These are phyloP conservation scores for Acipenser transmontanus DNA, from an alignment of 2,797 vertebrate species.

Conservation along the genomic window DNA sequence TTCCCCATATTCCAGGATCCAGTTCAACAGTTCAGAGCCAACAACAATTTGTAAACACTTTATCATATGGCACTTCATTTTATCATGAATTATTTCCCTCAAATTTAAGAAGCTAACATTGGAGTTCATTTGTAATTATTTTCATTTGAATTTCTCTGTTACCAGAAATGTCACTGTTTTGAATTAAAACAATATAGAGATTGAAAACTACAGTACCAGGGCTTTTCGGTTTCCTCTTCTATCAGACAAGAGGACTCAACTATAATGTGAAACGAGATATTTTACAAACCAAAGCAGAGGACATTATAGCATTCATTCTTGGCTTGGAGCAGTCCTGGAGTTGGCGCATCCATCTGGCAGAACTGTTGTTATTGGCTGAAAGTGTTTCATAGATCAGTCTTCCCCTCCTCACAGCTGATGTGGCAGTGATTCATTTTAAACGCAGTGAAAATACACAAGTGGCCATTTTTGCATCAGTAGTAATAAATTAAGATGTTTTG, in stretches of 20 bases:
- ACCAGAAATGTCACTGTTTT: background rate
- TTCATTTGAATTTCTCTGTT: too few species aligned
- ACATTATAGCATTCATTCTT: slow-evolving; percentile 18
- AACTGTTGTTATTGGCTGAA: slow-evolving; percentile 45
- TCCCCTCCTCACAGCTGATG: slow-evolving; percentile 28
- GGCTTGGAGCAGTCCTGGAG: background rate
- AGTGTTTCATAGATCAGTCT: slow-evolving; percentile 38
- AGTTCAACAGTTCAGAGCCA: too few species aligned
- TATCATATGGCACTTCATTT: too few species aligned
- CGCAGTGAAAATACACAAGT: slow-evolving; percentile 28
- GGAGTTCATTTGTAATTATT: too few species aligned
- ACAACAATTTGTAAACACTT: too few species aligned
- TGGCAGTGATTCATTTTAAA: slow-evolving; percentile 16
- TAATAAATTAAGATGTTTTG: background rate
- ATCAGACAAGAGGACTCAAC: background rate
- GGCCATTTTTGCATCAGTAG: background rate
- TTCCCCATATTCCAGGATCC: too few species aligned
- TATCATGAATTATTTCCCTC: too few species aligned
- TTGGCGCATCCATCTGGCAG: slow-evolving; percentile 36
- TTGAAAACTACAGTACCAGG: background rate
- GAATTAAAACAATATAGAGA: background rate
- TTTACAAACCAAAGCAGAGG: background rate
- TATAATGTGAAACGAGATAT: background rate
- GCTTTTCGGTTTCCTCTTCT: slow-evolving; percentile 1
- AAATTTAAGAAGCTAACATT: too few species aligned